Evolutionary conservation across 2,113 vertebrate genomes (phyloP).

Genomic region (Channa argus): DNA sequence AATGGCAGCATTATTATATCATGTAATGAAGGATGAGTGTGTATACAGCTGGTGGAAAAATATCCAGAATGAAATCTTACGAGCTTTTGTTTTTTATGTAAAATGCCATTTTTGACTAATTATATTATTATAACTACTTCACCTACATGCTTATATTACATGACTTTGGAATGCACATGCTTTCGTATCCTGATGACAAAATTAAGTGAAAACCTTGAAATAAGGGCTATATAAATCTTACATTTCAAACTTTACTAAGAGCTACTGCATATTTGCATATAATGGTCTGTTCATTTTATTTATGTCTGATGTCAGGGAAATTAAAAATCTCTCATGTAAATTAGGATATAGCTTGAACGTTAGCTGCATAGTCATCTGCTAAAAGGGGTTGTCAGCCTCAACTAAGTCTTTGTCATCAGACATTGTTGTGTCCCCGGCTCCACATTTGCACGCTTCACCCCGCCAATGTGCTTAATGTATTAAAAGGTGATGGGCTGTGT

Average conservation of each 20-base stretch:
- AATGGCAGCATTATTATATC: constrained; percentile 1
- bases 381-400: constrained; percentile 19
- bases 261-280: background rate
- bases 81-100: too few species aligned
- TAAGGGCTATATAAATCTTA: constrained; percentile 2
- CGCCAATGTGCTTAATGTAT: constrained; percentile 6
- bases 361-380: background rate
- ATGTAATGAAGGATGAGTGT: background rate
- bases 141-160: too few species aligned
- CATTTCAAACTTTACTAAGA: constrained; percentile 8
- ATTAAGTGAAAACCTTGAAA: constrained; percentile 8
- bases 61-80: too few species aligned
- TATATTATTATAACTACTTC: too few species aligned
- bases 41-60: background rate
- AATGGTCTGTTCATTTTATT: constrained; percentile 6
- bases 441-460: constrained; percentile 30
- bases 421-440: constrained; percentile 11
- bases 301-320: background rate
- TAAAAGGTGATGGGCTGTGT: constrained; percentile 23
- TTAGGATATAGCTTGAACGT: background rate
- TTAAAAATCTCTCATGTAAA: constrained; percentile 22
- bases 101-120: too few species aligned
- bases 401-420: constrained; percentile 19
- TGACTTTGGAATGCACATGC: too few species aligned
- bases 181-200: background rate